Evolutionary conservation across 30 jellyfish, hydroid and myxozoan genomes (phyloP).

Genomic region (Clytia hemisphaerica): DNA sequence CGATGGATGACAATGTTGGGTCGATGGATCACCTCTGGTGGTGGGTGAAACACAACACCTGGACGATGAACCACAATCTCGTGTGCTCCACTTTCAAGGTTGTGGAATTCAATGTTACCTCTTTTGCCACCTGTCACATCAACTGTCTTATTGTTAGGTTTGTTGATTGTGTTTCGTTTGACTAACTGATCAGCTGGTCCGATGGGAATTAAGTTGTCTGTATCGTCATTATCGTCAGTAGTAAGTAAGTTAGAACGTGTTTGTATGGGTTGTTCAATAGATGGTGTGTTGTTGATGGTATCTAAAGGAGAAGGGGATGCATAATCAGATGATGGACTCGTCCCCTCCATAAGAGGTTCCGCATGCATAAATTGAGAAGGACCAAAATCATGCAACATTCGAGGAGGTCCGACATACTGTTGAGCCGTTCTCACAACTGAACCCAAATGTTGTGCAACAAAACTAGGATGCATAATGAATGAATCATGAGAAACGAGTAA

Average conservation of each 20-base stretch:
- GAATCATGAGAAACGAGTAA: conserved; percentile 70
- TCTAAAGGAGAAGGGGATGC: too few species aligned
- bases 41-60: conserved; percentile 36
- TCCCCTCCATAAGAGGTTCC: too few species aligned
- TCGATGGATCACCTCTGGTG: conserved; percentile 33
- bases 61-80: conserved; percentile 38
- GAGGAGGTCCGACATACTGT: conserved; percentile 90
- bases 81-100: conserved; percentile 6
- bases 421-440: conserved; percentile 86
- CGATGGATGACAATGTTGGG: conserved; percentile 37
- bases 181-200: neutral
- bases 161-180: neutral
- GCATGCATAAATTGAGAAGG: too few species aligned
- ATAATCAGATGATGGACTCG: too few species aligned
- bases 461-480: conserved; percentile 89
- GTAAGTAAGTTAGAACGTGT: too few species aligned
- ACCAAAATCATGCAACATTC: conserved; percentile 73
- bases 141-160: neutral
- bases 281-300: too few species aligned
- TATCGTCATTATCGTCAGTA: too few species aligned
- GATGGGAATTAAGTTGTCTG: too few species aligned
- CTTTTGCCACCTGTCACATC: too few species aligned
- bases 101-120: neutral
- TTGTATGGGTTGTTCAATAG: too few species aligned
- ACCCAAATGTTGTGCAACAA: conserved; percentile 96